Evolutionary conservation across 2,888 invertebrate genomes (phyloP).

Genomic region (Ormyrus nitidulus): DNA sequence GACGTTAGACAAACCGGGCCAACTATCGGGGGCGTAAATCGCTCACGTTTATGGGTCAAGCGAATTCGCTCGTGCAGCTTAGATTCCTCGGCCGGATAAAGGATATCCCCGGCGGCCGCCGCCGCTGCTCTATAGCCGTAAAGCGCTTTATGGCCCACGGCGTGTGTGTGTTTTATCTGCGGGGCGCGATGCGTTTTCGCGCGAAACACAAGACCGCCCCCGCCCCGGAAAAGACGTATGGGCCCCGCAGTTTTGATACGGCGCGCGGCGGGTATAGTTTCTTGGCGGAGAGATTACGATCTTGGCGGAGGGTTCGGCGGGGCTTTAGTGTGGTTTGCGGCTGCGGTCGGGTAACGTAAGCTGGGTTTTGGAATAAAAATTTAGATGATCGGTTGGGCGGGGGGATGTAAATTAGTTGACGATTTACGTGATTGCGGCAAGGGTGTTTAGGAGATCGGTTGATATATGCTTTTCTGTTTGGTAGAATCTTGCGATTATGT

Average conservation of each 20-base stretch:
- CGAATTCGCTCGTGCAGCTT: conserved; percentile 1
- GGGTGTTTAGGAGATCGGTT: too few species aligned
- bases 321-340: too few species aligned
- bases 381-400: too few species aligned
- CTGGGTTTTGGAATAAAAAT: too few species aligned
- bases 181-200: background rate
- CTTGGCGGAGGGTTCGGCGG: too few species aligned
- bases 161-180: background rate
- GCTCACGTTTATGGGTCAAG: conserved; percentile 32
- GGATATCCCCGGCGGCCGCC: background rate
- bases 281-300: background rate
- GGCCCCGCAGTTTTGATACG: background rate
- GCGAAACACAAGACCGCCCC: background rate
- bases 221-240: background rate
- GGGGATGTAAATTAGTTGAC: too few species aligned
- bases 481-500: too few species aligned
- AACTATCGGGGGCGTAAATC: conserved; percentile 32
- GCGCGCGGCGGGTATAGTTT: background rate
- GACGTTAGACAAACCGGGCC: background rate
- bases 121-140: background rate
- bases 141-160: conserved; percentile 20
- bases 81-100: conserved; percentile 7
- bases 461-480: too few species aligned
- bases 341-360: too few species aligned
- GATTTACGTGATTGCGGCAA: too few species aligned